Base-by-base conservation (phyloP, 2,888 invertebrate genomes). In the Actias luna region DNA sequence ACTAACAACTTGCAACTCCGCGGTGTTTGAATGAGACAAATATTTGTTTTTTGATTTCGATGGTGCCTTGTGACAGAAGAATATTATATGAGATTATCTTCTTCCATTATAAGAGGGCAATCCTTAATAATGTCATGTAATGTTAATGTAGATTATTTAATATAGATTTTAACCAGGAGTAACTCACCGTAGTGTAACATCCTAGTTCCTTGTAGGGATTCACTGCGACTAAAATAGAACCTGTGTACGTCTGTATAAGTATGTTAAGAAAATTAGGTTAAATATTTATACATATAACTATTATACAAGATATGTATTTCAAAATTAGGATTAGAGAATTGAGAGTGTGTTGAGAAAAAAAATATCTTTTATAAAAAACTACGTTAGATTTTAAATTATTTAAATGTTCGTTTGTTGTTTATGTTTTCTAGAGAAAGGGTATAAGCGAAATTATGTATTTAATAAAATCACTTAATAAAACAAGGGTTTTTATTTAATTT, bases 161-260 rank as follows among this genome's bases (percentile, higher is more conserved):
- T 50, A 50, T 7, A 18, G 42, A 42, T 42, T 18, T 42, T 42
- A n/a, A 42, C 3, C 22, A 25, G 10, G 25, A 50, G 12, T 14
- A 25, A 94, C 96, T 96, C 92, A 97, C 98, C 94, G 95, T 94
- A 73, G 96, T 96, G 89, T 98, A 98, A 84, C 96, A 96, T 89
- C 96, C 96, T 78, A 98, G 94, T 82, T 96, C 96, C 93, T 98
- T 98, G 93, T 98, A 98, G 4, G 98, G 98, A 93, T 98, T 98
- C 74, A 98, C 98, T 76, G 98, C 98, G 76, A 98, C 96, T 82
- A 98, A 93, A 89, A 98, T 98, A 66, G 97, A 97, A 74, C 98
- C 98, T 64, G 98, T 97, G 91, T 98, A 98, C 65, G 98, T 98
- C 98, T 98, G 93, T 82, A 70, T 65, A 65, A n/a, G 71, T 73